A percentile compares a stretch with the other conserved stretches of the same genome.
Conservation (phyloP, 2,797 vertebrate species). For the Peromyscus attwateri region DNA sequence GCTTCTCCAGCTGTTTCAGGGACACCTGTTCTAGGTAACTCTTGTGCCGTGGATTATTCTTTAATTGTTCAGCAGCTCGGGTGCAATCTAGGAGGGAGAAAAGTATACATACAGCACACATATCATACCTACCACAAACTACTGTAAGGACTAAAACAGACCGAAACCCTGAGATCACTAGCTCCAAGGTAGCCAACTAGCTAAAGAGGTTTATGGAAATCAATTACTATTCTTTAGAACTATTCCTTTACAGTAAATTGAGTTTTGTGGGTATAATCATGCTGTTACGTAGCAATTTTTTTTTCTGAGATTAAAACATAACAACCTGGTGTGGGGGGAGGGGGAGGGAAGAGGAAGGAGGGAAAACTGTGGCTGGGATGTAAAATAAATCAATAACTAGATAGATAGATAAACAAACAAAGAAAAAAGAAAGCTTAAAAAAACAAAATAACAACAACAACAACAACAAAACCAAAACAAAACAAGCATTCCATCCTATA, state of each 20-base stretch:
- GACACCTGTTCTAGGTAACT: constrained; percentile 92
- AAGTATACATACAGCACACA: neutral
- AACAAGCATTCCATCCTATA: neutral
- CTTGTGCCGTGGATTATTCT: constrained; percentile 93
- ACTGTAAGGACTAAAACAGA: neutral
- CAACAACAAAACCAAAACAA: neutral
- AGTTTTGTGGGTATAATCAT: neutral
- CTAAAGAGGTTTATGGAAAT: constrained; percentile 45
- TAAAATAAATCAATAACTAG: neutral
- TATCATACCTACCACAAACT: neutral
- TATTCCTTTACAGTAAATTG: constrained; percentile 9
- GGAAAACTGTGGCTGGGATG: neutral
- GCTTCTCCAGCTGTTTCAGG: constrained; percentile 92
- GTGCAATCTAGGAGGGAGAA: constrained; percentile 90
- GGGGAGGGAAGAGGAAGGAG: neutral
- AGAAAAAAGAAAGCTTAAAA: too few species aligned
- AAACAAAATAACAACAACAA: too few species aligned
- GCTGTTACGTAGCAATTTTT: neutral
- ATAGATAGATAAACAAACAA: too few species aligned
- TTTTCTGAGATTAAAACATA: neutral
- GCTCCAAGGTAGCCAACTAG: neutral
- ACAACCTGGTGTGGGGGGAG: neutral
- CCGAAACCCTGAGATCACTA: neutral
- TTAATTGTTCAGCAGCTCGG: constrained; percentile 93
- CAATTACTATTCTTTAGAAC: constrained; percentile 44